These are phyloP conservation scores for Calidris pugnax DNA, from an alignment of 2,113 vertebrate species.

Conservation along the genomic window DNA sequence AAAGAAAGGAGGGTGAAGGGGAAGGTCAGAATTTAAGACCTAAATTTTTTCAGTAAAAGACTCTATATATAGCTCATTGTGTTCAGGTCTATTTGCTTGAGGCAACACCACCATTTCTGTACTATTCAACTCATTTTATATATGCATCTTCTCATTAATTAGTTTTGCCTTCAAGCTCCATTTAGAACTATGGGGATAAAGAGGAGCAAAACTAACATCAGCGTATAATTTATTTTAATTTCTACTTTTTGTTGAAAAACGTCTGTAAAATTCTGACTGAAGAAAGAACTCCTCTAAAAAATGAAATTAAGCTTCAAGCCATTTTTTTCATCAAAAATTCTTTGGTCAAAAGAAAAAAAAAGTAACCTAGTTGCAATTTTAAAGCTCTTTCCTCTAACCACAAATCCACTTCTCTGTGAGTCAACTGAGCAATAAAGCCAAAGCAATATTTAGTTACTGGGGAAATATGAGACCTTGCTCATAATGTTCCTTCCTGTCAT, in stretches of 20 bases:
- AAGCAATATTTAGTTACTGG: constrained; percentile 55
- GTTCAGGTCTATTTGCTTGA: not conserved
- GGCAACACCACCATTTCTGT: not conserved
- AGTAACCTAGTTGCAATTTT: constrained; percentile 17
- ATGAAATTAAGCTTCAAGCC: not conserved
- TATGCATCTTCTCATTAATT: not conserved
- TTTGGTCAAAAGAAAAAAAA: not conserved
- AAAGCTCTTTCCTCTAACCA: constrained; percentile 32
- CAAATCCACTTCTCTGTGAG: constrained; percentile 38
- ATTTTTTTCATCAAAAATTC: constrained; percentile 23
- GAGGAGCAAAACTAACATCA: not conserved
- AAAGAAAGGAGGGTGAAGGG: not conserved
- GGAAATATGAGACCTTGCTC: constrained; percentile 30
- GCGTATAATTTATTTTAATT: not conserved
- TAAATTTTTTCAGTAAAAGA: not conserved
- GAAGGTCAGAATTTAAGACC: not conserved
- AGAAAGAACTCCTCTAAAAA: not conserved
- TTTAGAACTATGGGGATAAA: not conserved
- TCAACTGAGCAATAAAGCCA: constrained; percentile 54
- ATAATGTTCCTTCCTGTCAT: not conserved
- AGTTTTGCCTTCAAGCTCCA: constrained; percentile 18
- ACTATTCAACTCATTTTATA: not conserved
- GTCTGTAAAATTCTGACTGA: not conserved
- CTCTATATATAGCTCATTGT: not conserved
- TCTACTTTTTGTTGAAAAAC: not conserved